These are phyloP conservation scores for Dolichoris vasculosae DNA, from an alignment of 1,140 invertebrate species.

Conservation along the genomic window DNA sequence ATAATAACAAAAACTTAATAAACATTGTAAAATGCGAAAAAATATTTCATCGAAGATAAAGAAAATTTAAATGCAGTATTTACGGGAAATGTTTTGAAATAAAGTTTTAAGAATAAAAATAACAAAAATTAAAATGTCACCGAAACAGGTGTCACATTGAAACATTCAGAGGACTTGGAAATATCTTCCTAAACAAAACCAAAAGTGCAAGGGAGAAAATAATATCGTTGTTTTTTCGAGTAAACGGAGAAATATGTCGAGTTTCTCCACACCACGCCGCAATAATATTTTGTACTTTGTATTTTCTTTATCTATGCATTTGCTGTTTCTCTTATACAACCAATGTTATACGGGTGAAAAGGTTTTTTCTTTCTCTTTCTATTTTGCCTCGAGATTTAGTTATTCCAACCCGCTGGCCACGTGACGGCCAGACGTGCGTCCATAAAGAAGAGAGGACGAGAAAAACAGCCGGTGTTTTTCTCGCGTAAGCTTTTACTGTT, in stretches of 20 bases:
- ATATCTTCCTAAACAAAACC: not conserved
- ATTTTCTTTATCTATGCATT: slow-evolving; percentile 9
- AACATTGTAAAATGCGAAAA: no score
- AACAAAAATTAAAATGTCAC: slow-evolving; percentile 8
- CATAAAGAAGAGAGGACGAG: not conserved
- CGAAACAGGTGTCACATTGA: not conserved
- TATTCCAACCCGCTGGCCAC: slow-evolving; percentile 37
- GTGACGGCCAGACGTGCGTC: slow-evolving; percentile 30
- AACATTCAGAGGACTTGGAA: not conserved
- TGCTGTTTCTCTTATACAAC: not conserved
- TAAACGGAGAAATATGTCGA: not conserved
- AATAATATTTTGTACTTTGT: not conserved
- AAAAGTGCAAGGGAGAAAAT: slow-evolving; percentile 5
- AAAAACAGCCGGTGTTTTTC: not conserved
- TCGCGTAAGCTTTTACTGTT: not conserved
- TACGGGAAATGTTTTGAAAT: not conserved
- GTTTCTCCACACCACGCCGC: not conserved
- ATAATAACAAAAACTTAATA: no score
- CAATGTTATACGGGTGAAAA: not conserved
- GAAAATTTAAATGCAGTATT: no score
- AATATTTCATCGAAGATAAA: no score
- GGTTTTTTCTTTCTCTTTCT: slow-evolving; percentile 12
- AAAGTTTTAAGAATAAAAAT: not conserved
- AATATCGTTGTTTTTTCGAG: not conserved
- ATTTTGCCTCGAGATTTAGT: slow-evolving; percentile 17